Base-by-base conservation (phyloP, 2,888 invertebrate species). In the Nomada ferruginata region DNA sequence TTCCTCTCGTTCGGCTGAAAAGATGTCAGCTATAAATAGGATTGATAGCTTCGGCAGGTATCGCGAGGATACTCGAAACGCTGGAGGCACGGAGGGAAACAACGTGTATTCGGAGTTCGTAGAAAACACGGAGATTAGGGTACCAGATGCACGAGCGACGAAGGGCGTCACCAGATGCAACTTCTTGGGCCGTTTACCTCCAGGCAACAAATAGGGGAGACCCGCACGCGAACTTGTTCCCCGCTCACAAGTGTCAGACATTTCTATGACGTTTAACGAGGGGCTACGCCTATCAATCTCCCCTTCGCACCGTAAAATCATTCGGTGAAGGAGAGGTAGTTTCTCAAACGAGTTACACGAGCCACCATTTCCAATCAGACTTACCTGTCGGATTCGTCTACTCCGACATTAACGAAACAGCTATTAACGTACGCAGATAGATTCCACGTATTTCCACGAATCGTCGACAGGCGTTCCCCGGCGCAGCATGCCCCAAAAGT, bases 111-210 rank as follows among this genome's bases (percentile, higher is more conserved):
- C 52, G 4, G 26, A 10, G 53, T 66, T 79, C 66, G 44, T 20
- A 23, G 70, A 66, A 61, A 55, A 15, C n/a, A 61, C 50, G 13
- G 18, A 18, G 2, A 20, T 44, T 13, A 44, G 68, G 20, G 18
- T 23, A 23, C 47, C 63, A 74, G 61, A 44, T 73, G 63, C 57
- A 18, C 50, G 20, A 50, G 2, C 15, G 52, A 55, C 84, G 84
- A 74, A 80, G 77, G 68, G 26, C 2, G 57, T 15, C 47, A 52
- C 66, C 85, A 78, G 85, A 72, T 78, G 84, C 69, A 23, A 42
- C 53, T 68, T 75, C 76, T 82, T 73, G 53, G 75, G 44, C 36
- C 36, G 36, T 36, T 36, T 50, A 52, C 61, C 59, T 42, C 47
- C 4, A 1, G 53, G 57, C 47, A 50, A 84, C 23, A 42, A 71